phyloP scores from a whole-genome alignment of 2,797 vertebrate species.

The Leptodactylus fallax region DNA sequence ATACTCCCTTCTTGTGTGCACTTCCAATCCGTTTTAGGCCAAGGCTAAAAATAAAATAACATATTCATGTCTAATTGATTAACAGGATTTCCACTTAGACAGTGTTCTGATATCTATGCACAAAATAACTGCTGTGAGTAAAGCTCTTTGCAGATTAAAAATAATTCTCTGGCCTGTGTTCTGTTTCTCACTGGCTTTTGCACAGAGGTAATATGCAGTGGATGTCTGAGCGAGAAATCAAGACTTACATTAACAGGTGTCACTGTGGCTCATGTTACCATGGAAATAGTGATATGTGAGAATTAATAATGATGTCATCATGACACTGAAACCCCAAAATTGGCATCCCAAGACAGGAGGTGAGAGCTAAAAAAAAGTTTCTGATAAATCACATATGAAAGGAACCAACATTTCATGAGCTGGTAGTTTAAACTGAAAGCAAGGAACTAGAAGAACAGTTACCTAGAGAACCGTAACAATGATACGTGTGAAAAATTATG shows the following conservation, averaged over 20 bases:
- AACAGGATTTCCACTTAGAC: conserved; percentile 31
- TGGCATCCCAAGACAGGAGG: conserved; percentile 28
- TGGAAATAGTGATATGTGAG: conserved; percentile 21
- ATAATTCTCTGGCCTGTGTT: conserved; percentile 15
- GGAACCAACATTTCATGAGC: conserved; percentile 16
- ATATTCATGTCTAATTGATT: conserved; percentile 49
- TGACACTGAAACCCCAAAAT: conserved; percentile 19
- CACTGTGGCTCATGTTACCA: conserved; percentile 52
- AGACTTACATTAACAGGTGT: conserved; percentile 44
- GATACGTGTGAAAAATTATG: conserved; percentile 1
- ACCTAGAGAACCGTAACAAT: conserved; percentile 15
- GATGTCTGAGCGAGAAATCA: conserved; percentile 46
- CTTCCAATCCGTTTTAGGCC: neutral
- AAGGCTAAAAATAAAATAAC: conserved; percentile 26
- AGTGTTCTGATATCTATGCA: conserved; percentile 16
- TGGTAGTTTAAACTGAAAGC: neutral
- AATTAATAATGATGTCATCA: conserved; percentile 43
- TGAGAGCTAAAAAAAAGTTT: conserved; percentile 29
- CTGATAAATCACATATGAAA: conserved; percentile 42
- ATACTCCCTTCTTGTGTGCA: neutral
- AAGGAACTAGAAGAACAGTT: conserved; percentile 17
- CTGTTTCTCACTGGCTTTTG: conserved; percentile 23
- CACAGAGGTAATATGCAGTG: conserved; percentile 14
- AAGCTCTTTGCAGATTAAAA: conserved; percentile 35
- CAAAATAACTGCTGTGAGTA: conserved; percentile 35